Percentiles rank a stretch among this genome's conserved stretches.
Conservation (phyloP, 2,113 vertebrate species). For the Rhea americana region DNA sequence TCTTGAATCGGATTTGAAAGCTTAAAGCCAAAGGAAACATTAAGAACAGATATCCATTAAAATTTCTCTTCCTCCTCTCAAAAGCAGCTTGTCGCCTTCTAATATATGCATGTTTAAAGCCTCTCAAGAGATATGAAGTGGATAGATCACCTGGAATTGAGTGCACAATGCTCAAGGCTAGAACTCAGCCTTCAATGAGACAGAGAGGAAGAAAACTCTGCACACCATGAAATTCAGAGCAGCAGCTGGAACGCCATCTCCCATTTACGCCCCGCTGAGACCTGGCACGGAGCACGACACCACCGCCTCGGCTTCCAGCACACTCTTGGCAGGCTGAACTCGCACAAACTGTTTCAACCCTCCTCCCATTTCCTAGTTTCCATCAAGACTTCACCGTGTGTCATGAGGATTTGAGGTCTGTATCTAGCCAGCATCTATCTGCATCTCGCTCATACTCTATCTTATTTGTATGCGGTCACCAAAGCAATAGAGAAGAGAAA, state of each 20-base stretch:
- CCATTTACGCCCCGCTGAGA: background rate
- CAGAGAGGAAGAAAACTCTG: rapidly evolving
- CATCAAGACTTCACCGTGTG: rapidly evolving
- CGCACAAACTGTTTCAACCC: background rate
- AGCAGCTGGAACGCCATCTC: conserved; percentile 2
- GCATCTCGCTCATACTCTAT: background rate
- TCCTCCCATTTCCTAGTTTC: background rate
- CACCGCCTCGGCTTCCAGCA: background rate
- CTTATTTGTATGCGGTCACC: background rate
- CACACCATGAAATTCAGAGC: background rate
- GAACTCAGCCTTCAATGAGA: rapidly evolving
- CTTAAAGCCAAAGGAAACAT: background rate
- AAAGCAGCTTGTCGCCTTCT: background rate
- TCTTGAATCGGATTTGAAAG: background rate
- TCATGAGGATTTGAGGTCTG: background rate
- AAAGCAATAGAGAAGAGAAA: background rate
- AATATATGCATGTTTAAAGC: background rate
- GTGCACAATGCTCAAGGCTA: background rate
- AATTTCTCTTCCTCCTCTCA: background rate
- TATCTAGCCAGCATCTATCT: background rate
- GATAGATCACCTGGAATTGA: background rate
- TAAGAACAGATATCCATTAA: background rate
- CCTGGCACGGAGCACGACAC: rapidly evolving
- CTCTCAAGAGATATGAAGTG: background rate
- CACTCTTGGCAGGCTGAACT: background rate